phyloP scores from a whole-genome alignment of 2,113 vertebrate species.

The Paralichthys olivaceus region DNA sequence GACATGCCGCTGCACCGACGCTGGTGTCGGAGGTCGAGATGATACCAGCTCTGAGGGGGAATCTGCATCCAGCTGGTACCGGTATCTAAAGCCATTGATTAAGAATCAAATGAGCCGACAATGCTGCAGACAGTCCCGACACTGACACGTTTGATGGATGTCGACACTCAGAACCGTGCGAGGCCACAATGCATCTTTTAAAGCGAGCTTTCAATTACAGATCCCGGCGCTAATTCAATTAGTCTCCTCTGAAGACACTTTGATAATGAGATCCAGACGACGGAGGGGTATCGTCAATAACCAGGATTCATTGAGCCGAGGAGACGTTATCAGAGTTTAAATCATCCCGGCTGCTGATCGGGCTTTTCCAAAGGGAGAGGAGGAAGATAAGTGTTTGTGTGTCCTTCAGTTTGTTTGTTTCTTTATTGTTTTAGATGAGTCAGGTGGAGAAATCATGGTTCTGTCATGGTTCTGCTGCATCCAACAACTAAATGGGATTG shows the following conservation, averaged over 20 bases:
- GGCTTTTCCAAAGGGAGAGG: not conserved
- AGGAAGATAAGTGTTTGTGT: not conserved
- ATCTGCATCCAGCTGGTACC: too few species aligned
- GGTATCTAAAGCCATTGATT: too few species aligned
- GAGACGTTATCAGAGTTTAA: slow-evolving; percentile 40
- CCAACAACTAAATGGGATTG: too few species aligned
- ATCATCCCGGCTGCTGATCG: slow-evolving; percentile 40
- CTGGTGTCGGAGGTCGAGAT: not conserved
- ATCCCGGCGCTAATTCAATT: slow-evolving; percentile 61
- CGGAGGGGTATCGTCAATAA: slow-evolving; percentile 58
- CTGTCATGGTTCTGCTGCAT: too few species aligned
- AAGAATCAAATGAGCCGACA: too few species aligned
- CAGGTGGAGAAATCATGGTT: too few species aligned
- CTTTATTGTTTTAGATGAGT: not conserved
- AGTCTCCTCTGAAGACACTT: slow-evolving; percentile 67
- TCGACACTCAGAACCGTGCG: not conserved
- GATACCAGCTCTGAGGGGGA: too few species aligned
- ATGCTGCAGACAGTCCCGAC: not conserved
- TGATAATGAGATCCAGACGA: slow-evolving; percentile 66
- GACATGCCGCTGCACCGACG: too few species aligned
- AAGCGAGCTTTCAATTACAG: slow-evolving; percentile 56
- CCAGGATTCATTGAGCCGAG: slow-evolving; percentile 46
- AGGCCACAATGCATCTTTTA: slow-evolving; percentile 57
- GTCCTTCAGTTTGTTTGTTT: not conserved
- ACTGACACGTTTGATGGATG: slow-evolving; percentile 44